A percentile compares a stretch with the other conserved stretches of the same genome.
These are phyloP conservation scores for Littorina saxatilis DNA, from an alignment of 1,140 invertebrate genomes.

Conservation along the genomic window DNA sequence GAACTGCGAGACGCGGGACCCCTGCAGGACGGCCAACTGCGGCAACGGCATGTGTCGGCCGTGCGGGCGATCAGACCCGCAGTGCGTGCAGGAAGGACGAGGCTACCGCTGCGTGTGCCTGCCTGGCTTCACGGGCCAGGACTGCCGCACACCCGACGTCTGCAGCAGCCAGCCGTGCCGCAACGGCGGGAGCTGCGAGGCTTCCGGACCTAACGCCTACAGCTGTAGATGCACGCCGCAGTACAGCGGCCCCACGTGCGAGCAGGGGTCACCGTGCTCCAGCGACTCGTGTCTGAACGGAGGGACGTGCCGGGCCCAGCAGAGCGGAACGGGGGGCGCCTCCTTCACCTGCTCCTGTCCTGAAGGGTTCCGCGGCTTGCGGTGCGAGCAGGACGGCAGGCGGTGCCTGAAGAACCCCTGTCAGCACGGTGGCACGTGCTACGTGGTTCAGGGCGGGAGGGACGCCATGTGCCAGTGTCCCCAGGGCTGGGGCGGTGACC, in stretches of 20 bases:
- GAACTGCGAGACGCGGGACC: background rate
- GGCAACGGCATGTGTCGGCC: background rate
- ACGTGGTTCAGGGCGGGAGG: slow-evolving; percentile 2
- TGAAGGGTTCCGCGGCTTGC: background rate
- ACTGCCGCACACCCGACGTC: background rate
- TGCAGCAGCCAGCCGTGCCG: background rate
- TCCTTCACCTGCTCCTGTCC: slow-evolving; percentile 1
- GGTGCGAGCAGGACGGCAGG: background rate
- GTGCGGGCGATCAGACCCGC: background rate
- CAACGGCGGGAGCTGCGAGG: background rate
- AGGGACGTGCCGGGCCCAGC: background rate
- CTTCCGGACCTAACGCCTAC: background rate
- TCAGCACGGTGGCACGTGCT: background rate
- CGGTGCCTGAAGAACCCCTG: background rate
- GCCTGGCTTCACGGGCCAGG: background rate
- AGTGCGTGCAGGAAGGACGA: background rate
- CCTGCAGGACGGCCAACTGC: background rate
- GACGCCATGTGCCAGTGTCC: background rate
- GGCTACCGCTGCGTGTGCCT: background rate
- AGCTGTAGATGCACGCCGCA: background rate
- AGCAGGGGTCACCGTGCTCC: background rate
- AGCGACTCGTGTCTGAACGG: background rate
- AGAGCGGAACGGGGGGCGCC: background rate
- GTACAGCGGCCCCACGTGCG: background rate
- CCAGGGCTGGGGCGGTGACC: background rate